Evolutionary conservation across 2,113 vertebrate species (phyloP).

Genomic region (Entosphenus tridentatus): DNA sequence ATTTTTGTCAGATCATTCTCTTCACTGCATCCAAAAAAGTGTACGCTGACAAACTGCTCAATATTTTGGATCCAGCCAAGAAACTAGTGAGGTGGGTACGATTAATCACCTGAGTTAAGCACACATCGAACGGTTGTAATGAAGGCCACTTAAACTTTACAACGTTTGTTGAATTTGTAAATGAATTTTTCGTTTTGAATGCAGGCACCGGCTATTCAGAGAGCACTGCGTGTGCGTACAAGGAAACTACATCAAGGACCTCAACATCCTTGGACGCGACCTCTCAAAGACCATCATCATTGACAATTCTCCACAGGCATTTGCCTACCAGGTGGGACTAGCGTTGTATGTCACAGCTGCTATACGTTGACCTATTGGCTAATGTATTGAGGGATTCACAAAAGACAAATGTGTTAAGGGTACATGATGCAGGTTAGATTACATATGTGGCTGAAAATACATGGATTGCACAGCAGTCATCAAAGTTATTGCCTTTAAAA

Average conservation of each 20-base stretch:
- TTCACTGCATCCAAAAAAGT: constrained; percentile 99
- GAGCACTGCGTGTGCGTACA: constrained; percentile 98
- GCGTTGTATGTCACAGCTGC: not conserved
- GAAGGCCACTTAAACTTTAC: constrained; percentile 12
- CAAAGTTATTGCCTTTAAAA: no score
- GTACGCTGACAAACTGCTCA: constrained; percentile 95
- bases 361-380: not conserved
- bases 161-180: constrained; percentile 11
- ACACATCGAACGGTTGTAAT: not conserved
- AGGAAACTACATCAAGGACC: constrained; percentile 97
- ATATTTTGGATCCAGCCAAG: constrained; percentile 97
- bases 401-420: not conserved
- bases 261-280: constrained; percentile 94
- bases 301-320: constrained; percentile 99
- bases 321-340: constrained; percentile 74
- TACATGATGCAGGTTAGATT: no score
- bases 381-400: not conserved
- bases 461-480: no score
- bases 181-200: constrained; percentile 6
- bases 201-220: constrained; percentile 84
- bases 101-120: not conserved
- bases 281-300: constrained; percentile 99
- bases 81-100: constrained; percentile 72
- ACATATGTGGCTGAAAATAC: no score
- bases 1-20: constrained; percentile 64